Evolutionary conservation across 2,888 invertebrate genomes (phyloP).

Genomic region (Zele albiditarsus): DNA sequence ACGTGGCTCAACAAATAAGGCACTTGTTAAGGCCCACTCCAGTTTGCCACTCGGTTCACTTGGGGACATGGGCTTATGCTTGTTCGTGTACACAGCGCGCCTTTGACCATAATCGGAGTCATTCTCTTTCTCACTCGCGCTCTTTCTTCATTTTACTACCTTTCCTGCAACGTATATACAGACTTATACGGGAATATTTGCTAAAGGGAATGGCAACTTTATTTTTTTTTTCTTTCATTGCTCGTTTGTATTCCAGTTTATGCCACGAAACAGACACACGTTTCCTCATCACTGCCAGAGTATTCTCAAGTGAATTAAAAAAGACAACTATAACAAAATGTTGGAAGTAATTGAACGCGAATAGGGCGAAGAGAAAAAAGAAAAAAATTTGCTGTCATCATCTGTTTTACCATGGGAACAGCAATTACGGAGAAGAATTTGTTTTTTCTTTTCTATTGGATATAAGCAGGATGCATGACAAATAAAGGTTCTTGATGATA

Average conservation of each 20-base stretch:
- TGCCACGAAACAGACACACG: not conserved
- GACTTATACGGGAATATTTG: slow-evolving; percentile 32
- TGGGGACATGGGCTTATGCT: slow-evolving; percentile 45
- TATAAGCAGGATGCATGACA: not conserved
- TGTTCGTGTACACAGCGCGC: not conserved
- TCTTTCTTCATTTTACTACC: slow-evolving; percentile 31
- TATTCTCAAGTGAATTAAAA: not conserved
- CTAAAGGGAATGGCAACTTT: not conserved
- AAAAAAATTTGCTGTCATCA: not conserved
- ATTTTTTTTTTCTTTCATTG: not conserved
- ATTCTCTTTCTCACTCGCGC: slow-evolving; percentile 38
- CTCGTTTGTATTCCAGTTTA: not conserved
- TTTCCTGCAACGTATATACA: slow-evolving; percentile 44
- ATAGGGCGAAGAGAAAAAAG: not conserved
- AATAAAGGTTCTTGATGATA: not conserved
- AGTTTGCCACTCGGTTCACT: slow-evolving; percentile 45
- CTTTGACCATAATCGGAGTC: slow-evolving; percentile 51
- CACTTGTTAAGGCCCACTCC: slow-evolving; percentile 60
- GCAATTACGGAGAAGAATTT: not conserved
- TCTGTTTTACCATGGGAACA: not conserved
- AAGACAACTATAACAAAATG: not conserved
- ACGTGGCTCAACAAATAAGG: slow-evolving; percentile 64
- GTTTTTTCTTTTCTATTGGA: not conserved
- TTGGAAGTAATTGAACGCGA: not conserved
- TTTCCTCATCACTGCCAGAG: not conserved